Percentiles rank a stretch among this genome's conserved stretches.
Evolutionary conservation across 2,113 vertebrate genomes (phyloP).

Genomic region (Festucalex cinctus): DNA sequence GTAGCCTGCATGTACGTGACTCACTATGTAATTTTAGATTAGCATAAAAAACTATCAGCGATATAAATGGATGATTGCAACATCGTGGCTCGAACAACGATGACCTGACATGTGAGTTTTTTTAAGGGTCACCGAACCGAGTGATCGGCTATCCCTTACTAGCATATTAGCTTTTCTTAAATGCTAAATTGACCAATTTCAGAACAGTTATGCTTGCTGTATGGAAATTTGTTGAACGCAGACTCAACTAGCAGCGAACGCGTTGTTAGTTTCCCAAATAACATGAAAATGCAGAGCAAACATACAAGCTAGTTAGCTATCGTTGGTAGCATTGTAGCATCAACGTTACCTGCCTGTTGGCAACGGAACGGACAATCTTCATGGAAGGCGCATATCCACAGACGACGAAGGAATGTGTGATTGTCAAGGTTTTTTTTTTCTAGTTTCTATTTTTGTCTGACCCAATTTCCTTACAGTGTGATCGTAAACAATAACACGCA

Average conservation of each 20-base stretch:
- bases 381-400: background rate
- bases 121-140: background rate
- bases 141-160: background rate
- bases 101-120: background rate
- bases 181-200: background rate
- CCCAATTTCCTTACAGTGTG: slow-evolving; percentile 45
- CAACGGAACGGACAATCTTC: background rate
- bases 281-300: background rate
- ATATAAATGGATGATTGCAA: background rate
- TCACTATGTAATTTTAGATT: background rate
- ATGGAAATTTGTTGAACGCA: background rate
- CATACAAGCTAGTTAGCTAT: slow-evolving; percentile 26
- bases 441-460: slow-evolving; percentile 28
- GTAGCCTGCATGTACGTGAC: background rate
- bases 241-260: background rate
- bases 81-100: background rate
- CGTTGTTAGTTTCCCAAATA: background rate
- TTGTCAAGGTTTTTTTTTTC: background rate
- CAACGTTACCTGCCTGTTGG: slow-evolving; percentile 26
- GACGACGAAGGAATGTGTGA: background rate
- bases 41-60: background rate
- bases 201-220: background rate
- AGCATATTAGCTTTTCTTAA: background rate
- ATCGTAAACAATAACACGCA: slow-evolving; percentile 50
- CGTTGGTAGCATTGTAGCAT: background rate